These are phyloP conservation scores for Spilarctia lutea DNA, from an alignment of 2,888 invertebrate species.

Conservation along the genomic window DNA sequence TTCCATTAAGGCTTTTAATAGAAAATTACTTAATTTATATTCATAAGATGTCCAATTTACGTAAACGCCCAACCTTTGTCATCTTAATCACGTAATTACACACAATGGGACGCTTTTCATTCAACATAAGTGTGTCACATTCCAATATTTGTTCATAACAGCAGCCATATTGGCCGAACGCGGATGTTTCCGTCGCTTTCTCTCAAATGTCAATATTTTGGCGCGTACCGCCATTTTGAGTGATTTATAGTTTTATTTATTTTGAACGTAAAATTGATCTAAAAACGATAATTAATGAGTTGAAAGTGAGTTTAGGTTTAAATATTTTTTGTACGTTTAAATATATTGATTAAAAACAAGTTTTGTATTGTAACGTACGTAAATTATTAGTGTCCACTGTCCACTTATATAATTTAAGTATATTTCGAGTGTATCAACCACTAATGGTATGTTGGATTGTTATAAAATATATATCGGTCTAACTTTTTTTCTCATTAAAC, in stretches of 20 bases:
- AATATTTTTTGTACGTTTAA: background rate
- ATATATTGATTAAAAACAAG: background rate
- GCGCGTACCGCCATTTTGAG: slow-evolving; percentile 38
- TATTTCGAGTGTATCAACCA: background rate
- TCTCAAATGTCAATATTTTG: slow-evolving; percentile 50
- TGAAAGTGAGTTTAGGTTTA: background rate
- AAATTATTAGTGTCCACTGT: background rate
- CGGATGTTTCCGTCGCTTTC: slow-evolving; percentile 22
- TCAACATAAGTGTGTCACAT: slow-evolving; percentile 43
- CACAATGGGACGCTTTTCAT: slow-evolving; percentile 32
- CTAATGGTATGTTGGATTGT: no score
- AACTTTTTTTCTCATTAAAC: no score
- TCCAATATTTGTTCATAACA: slow-evolving; percentile 40
- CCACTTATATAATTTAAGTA: background rate
- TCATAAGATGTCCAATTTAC: slow-evolving; percentile 8
- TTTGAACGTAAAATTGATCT: slow-evolving; percentile 1
- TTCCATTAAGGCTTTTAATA: slow-evolving; percentile 1
- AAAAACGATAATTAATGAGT: background rate
- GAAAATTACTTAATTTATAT: background rate
- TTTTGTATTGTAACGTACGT: background rate
- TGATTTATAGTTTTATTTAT: slow-evolving; percentile 14
- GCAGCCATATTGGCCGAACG: slow-evolving; percentile 38
- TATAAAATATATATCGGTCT: no score
- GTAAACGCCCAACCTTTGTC: slow-evolving; percentile 29
- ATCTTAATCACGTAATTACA: slow-evolving; percentile 31